Evolutionary conservation across 2,888 invertebrate genomes (phyloP).

Genomic region (Dioctria rufipes): DNA sequence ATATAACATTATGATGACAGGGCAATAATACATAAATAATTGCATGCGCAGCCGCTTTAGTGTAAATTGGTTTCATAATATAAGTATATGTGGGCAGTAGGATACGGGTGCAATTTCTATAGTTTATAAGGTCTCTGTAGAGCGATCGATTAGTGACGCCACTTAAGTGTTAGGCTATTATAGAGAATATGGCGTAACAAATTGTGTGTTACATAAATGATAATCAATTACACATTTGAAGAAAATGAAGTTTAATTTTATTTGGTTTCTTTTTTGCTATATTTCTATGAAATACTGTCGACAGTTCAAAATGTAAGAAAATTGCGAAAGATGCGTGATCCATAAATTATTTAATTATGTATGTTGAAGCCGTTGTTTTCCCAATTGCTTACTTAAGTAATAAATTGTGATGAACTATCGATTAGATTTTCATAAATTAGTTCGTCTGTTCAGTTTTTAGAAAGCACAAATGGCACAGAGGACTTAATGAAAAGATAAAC

Average conservation of each 20-base stretch:
- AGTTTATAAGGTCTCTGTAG: neutral
- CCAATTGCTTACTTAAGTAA: too few relatives aligned
- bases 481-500: too few relatives aligned
- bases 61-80: neutral
- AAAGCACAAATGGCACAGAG: too few relatives aligned
- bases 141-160: slow-evolving; percentile 41
- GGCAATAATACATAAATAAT: too few relatives aligned
- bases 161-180: slow-evolving; percentile 7
- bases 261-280: neutral
- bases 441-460: too few relatives aligned
- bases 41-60: too few relatives aligned
- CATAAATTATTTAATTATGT: slow-evolving; percentile 41
- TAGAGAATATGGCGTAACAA: slow-evolving; percentile 37
- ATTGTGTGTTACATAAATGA: slow-evolving; percentile 21
- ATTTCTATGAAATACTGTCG: too few relatives aligned
- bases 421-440: too few relatives aligned
- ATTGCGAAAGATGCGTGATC: slow-evolving; percentile 55
- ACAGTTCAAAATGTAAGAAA: slow-evolving; percentile 42
- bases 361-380: too few relatives aligned
- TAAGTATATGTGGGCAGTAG: slow-evolving; percentile 1
- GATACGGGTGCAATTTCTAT: slow-evolving; percentile 17
- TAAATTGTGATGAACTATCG: too few relatives aligned
- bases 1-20: neutral
- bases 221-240: neutral
- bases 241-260: too few relatives aligned